Conservation (phyloP, 2,113 vertebrate genomes). For the Takifugu bimaculatus region DNA sequence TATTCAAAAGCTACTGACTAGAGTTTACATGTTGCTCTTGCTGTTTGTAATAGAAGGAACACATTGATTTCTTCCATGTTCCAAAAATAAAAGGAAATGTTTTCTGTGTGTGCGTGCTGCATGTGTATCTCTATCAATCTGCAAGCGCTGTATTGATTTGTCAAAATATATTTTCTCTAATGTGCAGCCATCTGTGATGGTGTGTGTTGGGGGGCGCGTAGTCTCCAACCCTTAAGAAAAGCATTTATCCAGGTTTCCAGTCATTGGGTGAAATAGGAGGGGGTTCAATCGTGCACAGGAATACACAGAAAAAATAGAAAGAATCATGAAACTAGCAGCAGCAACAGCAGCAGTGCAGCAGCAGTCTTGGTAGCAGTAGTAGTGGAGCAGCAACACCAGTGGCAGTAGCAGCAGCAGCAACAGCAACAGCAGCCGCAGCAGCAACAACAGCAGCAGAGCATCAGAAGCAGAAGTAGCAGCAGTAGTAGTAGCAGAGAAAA, state of each 20-base stretch:
- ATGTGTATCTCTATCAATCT: slow-evolving; percentile 59
- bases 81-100: slow-evolving; percentile 45
- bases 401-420: too few species aligned
- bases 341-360: too few species aligned
- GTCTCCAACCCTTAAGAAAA: slow-evolving; percentile 59
- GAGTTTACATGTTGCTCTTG: background rate
- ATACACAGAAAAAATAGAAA: background rate
- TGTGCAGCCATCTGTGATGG: slow-evolving; percentile 27
- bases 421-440: too few species aligned
- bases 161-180: slow-evolving; percentile 63
- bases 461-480: too few species aligned
- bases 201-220: background rate
- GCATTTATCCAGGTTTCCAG: slow-evolving; percentile 54
- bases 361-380: slow-evolving; percentile 8
- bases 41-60: slow-evolving; percentile 24
- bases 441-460: too few species aligned
- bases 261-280: slow-evolving; percentile 22
- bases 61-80: slow-evolving; percentile 62
- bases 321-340: slow-evolving; percentile 2
- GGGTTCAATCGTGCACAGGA: slow-evolving; percentile 24
- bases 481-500: too few species aligned
- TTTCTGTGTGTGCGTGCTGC: background rate
- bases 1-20: background rate
- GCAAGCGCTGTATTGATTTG: slow-evolving; percentile 58
- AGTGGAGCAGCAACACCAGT: too few species aligned